A percentile compares a stretch with the other conserved stretches of the same genome.
These are phyloP conservation scores for Barnardius zonarius DNA, from an alignment of 2,113 vertebrate genomes.

Conservation along the genomic window DNA sequence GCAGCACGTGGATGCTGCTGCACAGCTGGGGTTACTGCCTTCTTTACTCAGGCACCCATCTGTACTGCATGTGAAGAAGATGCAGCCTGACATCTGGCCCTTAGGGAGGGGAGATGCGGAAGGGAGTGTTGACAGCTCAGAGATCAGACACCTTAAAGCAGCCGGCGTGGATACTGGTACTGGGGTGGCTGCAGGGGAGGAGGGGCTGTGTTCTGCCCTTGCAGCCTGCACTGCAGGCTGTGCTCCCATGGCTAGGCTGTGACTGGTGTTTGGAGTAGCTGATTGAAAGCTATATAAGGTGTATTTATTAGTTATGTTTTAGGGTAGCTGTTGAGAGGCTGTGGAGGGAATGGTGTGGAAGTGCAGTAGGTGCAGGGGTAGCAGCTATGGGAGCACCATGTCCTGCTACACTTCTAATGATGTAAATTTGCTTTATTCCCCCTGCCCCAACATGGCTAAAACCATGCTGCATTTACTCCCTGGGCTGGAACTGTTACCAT, in stretches of 20 bases:
- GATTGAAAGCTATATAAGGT: not conserved
- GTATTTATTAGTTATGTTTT: not conserved
- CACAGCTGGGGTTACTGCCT: constrained; percentile 45
- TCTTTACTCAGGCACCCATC: not conserved
- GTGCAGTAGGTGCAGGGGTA: not conserved
- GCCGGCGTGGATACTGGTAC: not conserved
- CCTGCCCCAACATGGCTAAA: not conserved
- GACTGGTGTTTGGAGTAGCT: not conserved
- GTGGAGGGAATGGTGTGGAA: fast-evolving
- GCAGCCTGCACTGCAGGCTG: not conserved
- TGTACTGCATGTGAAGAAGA: not conserved
- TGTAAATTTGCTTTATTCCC: not conserved
- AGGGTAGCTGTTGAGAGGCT: not conserved
- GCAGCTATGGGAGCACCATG: fast-evolving
- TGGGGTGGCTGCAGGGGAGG: not conserved
- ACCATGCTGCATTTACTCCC: not conserved
- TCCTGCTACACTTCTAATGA: not conserved
- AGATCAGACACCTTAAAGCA: not conserved
- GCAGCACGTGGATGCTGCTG: not conserved
- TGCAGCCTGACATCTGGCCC: not conserved
- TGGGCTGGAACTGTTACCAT: not conserved
- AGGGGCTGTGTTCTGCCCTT: not conserved
- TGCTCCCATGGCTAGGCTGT: not conserved
- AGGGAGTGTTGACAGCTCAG: not conserved
- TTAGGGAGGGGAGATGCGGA: not conserved